Evolutionary conservation across 1,140 invertebrate genomes (phyloP), one percentile per base, ranked within the genome.

Genomic region (Lordiphosa stackelbergi): DNA sequence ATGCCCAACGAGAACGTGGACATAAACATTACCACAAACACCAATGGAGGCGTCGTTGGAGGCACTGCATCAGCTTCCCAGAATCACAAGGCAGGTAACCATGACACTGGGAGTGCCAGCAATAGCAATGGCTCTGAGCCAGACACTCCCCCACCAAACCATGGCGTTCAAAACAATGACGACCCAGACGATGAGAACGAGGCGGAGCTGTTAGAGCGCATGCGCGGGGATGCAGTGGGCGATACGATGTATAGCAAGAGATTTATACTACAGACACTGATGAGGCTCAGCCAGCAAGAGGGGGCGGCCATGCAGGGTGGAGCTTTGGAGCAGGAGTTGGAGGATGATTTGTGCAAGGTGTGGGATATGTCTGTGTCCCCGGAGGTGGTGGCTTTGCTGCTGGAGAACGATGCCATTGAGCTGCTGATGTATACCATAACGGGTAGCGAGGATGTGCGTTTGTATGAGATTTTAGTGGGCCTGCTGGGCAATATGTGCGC

Each of bases 351-450:
- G 4, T 94, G 93, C 71, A 91, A 90, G 13, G 73, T 95, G 1
- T 95, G 94, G 94, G 93, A 95, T 66, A 94, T 94, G 92, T 93
- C 93, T 7, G 86, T 91, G 0, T 91, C 95, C 58, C 89, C 90
- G 70, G 93, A 94, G 73, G 91, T 95, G 3, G 91, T 92, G 2
- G 60, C 90, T n/a, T 92, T 92, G 74, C 87, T 95, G 3, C 81
- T 92, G 47, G 88, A 92, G 66, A 89, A 93, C 60, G 89, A 93
- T 48, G 91, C 91, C 62, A 87, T 93, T 7, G 89, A 91, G 42
- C 83, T 95, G 12, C 89, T 88, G 7, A 88, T 89, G 38, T 77
- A 88, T 43, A 73, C 89, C 68, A 63, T 90, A 59, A 81, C 90
- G 79, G 73, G 86, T 60, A 83, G 88, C 42, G 77, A 90, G 63